Conservation (phyloP, 2,888 invertebrate species). For the Strigamia crassipes region DNA sequence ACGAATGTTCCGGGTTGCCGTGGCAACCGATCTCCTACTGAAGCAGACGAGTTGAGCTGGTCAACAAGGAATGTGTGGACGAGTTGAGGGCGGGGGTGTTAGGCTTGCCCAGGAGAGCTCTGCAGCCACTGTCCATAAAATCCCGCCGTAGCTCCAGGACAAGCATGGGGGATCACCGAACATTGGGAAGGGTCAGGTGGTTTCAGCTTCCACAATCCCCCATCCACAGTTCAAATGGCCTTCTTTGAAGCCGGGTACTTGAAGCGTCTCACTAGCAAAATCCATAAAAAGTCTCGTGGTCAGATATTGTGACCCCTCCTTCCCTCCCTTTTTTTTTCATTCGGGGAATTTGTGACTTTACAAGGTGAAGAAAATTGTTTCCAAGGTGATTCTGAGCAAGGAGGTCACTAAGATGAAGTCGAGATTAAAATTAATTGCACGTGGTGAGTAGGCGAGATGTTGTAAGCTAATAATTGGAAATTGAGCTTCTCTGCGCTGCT, state of each 20-base stretch:
- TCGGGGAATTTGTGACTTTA: not conserved
- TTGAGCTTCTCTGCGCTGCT: constrained; percentile 16
- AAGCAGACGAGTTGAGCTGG: constrained; percentile 12
- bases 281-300: constrained; percentile 4
- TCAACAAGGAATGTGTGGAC: constrained; percentile 21
- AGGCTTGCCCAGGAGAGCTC: constrained; percentile 2
- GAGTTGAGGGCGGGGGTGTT: constrained; percentile 21
- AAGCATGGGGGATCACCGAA: constrained; percentile 21
- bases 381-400: not conserved
- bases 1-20: constrained; percentile 2
- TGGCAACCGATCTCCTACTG: not conserved
- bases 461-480: constrained; percentile 12
- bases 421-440: constrained; percentile 16
- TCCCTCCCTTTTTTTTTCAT: not conserved
- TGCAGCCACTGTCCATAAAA: constrained; percentile 21
- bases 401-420: not conserved
- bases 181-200: constrained; percentile 21
- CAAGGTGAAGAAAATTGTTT: not conserved
- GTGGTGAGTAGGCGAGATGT: not conserved
- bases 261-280: constrained; percentile 21
- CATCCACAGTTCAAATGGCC: constrained; percentile 21
- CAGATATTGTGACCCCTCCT: constrained; percentile 16
- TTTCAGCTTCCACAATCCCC: constrained; percentile 16
- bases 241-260: constrained; percentile 11
- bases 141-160: constrained; percentile 10